Evolutionary conservation across 2,888 invertebrate species (phyloP).

Genomic region (Nemapogon koenigi): DNA sequence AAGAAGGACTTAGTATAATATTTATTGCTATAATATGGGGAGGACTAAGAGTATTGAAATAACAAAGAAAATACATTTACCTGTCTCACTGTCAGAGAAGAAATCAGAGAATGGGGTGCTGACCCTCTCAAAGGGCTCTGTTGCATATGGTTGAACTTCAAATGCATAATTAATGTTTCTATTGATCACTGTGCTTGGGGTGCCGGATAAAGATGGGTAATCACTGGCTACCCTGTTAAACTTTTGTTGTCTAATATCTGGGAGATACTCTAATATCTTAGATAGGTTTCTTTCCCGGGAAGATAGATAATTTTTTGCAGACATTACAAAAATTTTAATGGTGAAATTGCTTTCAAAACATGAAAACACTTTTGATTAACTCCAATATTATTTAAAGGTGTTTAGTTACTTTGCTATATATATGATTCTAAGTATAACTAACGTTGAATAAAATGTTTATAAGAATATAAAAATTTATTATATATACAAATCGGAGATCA

Average conservation of each 20-base stretch:
- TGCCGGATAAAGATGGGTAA: conserved; percentile 29
- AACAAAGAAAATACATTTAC: no score
- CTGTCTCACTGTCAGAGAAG: conserved; percentile 52
- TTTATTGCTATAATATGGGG: no score
- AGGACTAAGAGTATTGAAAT: no score
- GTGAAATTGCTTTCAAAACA: no score
- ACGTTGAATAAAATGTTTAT: no score
- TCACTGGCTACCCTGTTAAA: conserved; percentile 35
- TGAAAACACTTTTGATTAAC: no score
- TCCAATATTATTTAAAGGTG: no score
- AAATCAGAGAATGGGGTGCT: conserved; percentile 53
- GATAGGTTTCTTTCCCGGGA: conserved; percentile 43
- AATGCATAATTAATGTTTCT: conserved; percentile 44
- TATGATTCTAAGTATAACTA: no score
- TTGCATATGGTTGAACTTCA: conserved; percentile 30
- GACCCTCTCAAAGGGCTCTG: conserved; percentile 35
- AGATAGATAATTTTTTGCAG: conserved; percentile 49
- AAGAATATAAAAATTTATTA: no score
- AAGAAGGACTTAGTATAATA: no score
- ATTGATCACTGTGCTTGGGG: conserved; percentile 41
- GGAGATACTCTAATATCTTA: conserved; percentile 47
- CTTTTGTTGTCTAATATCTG: conserved; percentile 44
- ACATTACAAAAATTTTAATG: conserved; percentile 57
- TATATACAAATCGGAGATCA: no score
- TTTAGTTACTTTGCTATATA: no score